Conservation (phyloP, 2,888 invertebrate species). For the Mycalesis mineus region DNA sequence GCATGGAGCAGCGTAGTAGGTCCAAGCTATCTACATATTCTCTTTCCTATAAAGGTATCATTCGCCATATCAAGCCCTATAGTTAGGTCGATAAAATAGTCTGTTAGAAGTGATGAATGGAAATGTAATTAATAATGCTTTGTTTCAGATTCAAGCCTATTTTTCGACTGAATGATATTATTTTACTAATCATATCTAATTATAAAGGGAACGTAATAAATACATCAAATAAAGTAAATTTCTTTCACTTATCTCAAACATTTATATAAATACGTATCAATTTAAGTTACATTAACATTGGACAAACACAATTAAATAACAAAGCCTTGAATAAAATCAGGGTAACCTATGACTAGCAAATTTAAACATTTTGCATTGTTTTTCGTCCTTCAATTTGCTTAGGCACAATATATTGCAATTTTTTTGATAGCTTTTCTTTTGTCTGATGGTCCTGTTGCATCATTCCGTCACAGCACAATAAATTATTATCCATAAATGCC, state of each 20-base stretch:
- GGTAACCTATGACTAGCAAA: slow-evolving; percentile 54
- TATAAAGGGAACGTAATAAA: too few species aligned
- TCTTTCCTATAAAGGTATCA: too few species aligned
- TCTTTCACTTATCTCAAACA: slow-evolving; percentile 4
- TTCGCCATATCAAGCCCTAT: too few species aligned
- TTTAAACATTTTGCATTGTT: slow-evolving; percentile 63
- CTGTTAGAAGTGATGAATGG: too few species aligned
- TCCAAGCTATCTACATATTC: too few species aligned
- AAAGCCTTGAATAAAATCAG: slow-evolving; percentile 9
- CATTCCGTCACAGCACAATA: slow-evolving; percentile 24
- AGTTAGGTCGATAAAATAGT: too few species aligned
- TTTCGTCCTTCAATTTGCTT: slow-evolving; percentile 49
- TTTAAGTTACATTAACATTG: slow-evolving; percentile 1
- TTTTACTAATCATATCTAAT: too few species aligned
- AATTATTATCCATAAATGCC: slow-evolving; percentile 1
- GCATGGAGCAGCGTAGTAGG: too few species aligned
- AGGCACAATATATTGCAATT: slow-evolving; percentile 43
- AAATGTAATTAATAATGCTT: too few species aligned
- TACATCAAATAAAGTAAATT: neutral
- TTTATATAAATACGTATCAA: neutral
- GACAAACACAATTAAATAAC: slow-evolving; percentile 10
- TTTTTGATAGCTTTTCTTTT: slow-evolving; percentile 35
- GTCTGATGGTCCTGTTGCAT: slow-evolving; percentile 23
- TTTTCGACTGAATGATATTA: slow-evolving; percentile 30
- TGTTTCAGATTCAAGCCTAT: slow-evolving; percentile 37